Base-by-base conservation (phyloP, 2,888 invertebrate species). In the Patella pellucida region DNA sequence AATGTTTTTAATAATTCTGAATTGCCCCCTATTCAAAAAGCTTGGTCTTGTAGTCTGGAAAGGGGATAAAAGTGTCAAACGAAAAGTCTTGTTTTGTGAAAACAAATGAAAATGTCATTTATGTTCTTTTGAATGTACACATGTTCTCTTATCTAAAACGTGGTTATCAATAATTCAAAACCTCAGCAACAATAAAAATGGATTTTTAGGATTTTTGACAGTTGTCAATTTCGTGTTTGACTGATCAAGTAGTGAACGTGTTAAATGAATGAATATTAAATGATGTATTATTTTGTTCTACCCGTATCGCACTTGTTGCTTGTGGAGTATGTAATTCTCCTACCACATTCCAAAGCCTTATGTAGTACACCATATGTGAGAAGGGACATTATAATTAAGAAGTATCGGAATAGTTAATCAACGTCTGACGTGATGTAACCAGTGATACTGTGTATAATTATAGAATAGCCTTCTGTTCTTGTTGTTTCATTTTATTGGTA, bases 171-270 rank as follows among this genome's bases (percentile, higher is more conserved):
- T 62, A 62, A 62, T 62, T 19, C 23, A 62, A 19, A 62, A 62
- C 19, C 23, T 23, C 23, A 1, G 23, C 23, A 62, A 62, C 62
- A 62, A 62, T 62, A 62, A 62, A 62, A 62, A 62, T 62, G 62
- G 62, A 62, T 62, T 62, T 62, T 11, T 11, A 62, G 23, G 62
- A 62, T 62, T 62, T 62, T 62, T 62, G 62, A 62, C 62, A 62
- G 23, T 62, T 62, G 62, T 62, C 62, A 62, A 62, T 62, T 62
- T 62, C 62, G 15, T 62, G 62, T 62, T 62, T 62, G 62, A 62
- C 11, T 62, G 62, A 62, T 62, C 62, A 62, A 62, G 19, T 62
- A 23, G 19, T 62, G 19, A 19, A 23, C 11, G 62, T 62, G 62
- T 62, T 23, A 62, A 62, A 23, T 23, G 62, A 19, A 62, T 62